Evolutionary conservation across 1,140 invertebrate genomes (phyloP).

Genomic region (Drosophila burlai): DNA sequence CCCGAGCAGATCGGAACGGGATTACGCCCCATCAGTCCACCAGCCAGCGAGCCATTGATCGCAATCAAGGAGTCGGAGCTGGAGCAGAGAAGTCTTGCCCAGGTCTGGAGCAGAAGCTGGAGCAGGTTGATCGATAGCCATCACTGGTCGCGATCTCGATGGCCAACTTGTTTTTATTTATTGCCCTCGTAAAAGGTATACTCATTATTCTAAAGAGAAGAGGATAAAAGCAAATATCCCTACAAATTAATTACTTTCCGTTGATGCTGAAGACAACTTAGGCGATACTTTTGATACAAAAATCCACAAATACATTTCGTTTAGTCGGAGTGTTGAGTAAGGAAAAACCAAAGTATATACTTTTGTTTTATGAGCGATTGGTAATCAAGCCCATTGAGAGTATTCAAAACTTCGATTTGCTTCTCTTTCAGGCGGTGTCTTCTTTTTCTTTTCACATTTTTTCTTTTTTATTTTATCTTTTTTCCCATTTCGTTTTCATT

Average conservation of each 20-base stretch:
- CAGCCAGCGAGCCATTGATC: conserved; percentile 29
- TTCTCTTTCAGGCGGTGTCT: conserved; percentile 14
- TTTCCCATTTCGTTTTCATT: conserved; percentile 28
- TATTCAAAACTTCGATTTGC: conserved; percentile 5
- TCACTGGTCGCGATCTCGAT: conserved; percentile 62
- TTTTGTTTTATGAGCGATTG: neutral
- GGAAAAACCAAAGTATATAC: neutral
- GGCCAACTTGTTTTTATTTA: conserved; percentile 66
- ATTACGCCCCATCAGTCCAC: conserved; percentile 22
- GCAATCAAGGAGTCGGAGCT: conserved; percentile 32
- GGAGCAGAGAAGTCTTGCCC: conserved; percentile 8
- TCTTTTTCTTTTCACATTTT: conserved; percentile 19
- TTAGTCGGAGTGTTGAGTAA: neutral
- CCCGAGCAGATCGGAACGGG: conserved; percentile 11
- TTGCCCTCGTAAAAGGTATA: conserved; percentile 22
- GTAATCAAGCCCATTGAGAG: neutral
- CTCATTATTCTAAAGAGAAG: neutral
- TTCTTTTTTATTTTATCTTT: conserved; percentile 14
- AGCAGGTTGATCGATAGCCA: conserved; percentile 76
- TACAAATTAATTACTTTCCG: neutral
- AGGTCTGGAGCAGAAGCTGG: conserved; percentile 14
- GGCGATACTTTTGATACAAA: neutral
- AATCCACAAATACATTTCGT: neutral
- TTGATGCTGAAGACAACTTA: neutral
- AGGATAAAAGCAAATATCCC: too few species aligned